phyloP scores from a whole-genome alignment of 2,888 invertebrate genomes.

The Clistopyga incitator region DNA sequence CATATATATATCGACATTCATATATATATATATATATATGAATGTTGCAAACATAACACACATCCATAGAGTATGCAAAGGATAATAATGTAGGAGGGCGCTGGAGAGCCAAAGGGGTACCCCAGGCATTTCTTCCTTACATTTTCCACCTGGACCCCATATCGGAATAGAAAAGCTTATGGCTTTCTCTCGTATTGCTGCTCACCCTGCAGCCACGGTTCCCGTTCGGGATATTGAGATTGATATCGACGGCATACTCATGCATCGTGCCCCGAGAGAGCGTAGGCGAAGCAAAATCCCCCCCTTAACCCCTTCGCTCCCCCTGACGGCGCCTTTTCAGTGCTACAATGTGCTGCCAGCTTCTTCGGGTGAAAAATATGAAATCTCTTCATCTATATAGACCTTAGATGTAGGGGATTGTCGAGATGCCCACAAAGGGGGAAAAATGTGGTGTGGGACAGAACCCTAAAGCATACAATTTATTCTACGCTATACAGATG shows the following conservation, averaged over 20 bases:
- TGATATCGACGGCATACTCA: slow-evolving; percentile 67
- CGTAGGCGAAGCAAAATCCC: slow-evolving; percentile 31
- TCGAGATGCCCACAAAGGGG: slow-evolving; percentile 23
- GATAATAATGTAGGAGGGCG: slow-evolving; percentile 16
- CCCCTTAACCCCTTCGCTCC: not conserved
- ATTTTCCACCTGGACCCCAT: slow-evolving; percentile 57
- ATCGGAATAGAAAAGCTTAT: slow-evolving; percentile 62
- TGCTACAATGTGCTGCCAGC: slow-evolving; percentile 25
- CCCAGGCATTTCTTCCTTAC: slow-evolving; percentile 51
- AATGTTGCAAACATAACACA: not conserved
- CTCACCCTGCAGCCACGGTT: slow-evolving; percentile 21
- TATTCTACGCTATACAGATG: slow-evolving; percentile 15
- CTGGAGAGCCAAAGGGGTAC: slow-evolving; percentile 29
- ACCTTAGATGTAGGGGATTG: slow-evolving; percentile 20
- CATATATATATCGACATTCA: not conserved
- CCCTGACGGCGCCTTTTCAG: not conserved
- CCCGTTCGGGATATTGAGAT: slow-evolving; percentile 64
- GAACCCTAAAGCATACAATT: slow-evolving; percentile 41
- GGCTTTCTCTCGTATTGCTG: slow-evolving; percentile 24
- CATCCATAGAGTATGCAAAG: slow-evolving; percentile 4
- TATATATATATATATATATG: not conserved
- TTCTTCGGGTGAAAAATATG: slow-evolving; percentile 58
- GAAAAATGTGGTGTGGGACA: slow-evolving; percentile 11
- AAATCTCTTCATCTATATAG: slow-evolving; percentile 50
- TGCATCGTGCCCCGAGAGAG: slow-evolving; percentile 53